phyloP scores from a whole-genome alignment of 2,113 vertebrate genomes.

The Chloebia gouldiae region DNA sequence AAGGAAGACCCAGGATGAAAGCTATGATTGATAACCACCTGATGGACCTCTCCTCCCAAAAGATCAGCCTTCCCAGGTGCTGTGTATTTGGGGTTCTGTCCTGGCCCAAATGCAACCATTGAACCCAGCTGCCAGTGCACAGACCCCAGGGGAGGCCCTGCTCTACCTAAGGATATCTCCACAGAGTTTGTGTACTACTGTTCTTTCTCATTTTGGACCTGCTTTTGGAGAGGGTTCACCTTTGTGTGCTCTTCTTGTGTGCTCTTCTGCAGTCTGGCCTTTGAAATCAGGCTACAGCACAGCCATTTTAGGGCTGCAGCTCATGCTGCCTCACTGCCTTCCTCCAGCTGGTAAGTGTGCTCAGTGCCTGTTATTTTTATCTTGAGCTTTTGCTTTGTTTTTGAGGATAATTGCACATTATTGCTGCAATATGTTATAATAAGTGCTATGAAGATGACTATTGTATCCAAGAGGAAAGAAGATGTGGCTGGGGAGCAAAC shows the following conservation, averaged over 20 bases:
- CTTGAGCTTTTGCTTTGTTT: slow-evolving; percentile 64
- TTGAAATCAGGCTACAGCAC: neutral
- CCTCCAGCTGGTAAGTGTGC: slow-evolving; percentile 57
- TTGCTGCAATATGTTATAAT: slow-evolving; percentile 62
- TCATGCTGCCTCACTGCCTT: neutral
- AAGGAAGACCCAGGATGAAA: neutral
- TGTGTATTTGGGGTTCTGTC: neutral
- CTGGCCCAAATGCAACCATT: neutral
- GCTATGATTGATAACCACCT: neutral
- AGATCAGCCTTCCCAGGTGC: neutral
- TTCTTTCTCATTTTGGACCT: neutral
- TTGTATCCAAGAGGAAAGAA: slow-evolving; percentile 47
- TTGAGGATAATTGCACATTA: slow-evolving; percentile 56
- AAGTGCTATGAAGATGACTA: slow-evolving; percentile 47
- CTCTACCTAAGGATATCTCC: neutral
- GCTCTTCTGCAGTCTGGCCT: neutral
- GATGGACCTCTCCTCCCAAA: neutral
- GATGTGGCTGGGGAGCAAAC: slow-evolving; percentile 43
- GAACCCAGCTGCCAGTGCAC: neutral
- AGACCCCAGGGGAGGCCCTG: neutral
- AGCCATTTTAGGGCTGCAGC: slow-evolving; percentile 36
- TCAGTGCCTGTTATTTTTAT: slow-evolving; percentile 60
- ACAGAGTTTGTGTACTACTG: fast-evolving
- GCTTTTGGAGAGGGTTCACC: neutral
- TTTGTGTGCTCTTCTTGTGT: too few species aligned